Evolutionary conservation across 2,888 invertebrate genomes (phyloP).

Genomic region (Lithophane socia): DNA sequence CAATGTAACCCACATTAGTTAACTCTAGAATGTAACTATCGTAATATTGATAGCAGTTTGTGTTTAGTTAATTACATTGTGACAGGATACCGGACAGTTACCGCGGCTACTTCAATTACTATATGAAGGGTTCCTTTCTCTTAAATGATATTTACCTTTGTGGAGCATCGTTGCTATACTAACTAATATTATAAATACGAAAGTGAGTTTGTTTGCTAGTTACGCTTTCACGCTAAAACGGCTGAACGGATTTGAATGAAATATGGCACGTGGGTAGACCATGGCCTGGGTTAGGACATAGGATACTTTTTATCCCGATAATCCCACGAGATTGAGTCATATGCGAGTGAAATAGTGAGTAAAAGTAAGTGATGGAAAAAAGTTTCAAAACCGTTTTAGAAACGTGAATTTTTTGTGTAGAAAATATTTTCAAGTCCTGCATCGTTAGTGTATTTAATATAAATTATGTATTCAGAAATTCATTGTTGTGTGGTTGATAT

Average conservation of each 20-base stretch:
- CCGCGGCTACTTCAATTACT: not conserved
- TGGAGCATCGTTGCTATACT: not conserved
- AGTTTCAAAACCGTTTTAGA: not conserved
- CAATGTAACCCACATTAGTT: slow-evolving; percentile 8
- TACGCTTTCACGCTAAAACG: too few relatives aligned
- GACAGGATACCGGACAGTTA: slow-evolving; percentile 3
- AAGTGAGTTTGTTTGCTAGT: too few relatives aligned
- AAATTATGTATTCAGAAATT: not conserved
- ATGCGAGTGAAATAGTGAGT: not conserved
- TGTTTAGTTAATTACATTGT: slow-evolving; percentile 35
- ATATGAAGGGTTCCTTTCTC: slow-evolving; percentile 5
- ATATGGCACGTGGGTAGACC: too few relatives aligned
- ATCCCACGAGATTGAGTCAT: too few relatives aligned
- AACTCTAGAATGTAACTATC: not conserved
- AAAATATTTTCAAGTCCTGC: not conserved
- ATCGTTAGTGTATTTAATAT: not conserved
- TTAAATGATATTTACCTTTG: not conserved
- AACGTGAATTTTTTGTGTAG: not conserved
- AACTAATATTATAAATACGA: too few relatives aligned
- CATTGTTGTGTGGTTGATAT: not conserved
- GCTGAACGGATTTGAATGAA: too few relatives aligned
- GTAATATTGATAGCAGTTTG: slow-evolving; percentile 4
- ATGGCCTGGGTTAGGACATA: too few relatives aligned
- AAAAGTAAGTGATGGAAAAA: not conserved
- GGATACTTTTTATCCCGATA: too few relatives aligned